Evolutionary conservation across 1,140 invertebrate genomes (phyloP).

Genomic region (Anagrus nilaparvatae): DNA sequence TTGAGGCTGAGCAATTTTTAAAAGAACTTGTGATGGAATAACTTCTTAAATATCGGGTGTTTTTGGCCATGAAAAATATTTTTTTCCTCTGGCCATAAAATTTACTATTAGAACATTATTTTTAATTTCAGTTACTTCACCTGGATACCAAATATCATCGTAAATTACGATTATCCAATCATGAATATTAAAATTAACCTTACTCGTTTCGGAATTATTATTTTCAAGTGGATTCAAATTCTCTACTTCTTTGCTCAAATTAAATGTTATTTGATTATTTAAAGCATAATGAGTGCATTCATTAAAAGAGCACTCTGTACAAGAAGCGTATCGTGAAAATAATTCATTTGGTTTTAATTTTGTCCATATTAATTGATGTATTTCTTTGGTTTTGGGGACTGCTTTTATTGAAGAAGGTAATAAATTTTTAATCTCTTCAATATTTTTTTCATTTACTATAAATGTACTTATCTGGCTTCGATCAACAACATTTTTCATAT

Average conservation of each 20-base stretch:
- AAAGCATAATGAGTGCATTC: not conserved
- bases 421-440: slow-evolving; percentile 8
- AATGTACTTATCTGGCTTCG: slow-evolving; percentile 8
- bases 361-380: slow-evolving; percentile 15
- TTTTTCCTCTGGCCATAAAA: not conserved
- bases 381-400: slow-evolving; percentile 10
- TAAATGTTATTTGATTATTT: not conserved
- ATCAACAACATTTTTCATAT: slow-evolving; percentile 10
- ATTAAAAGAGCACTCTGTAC: not conserved
- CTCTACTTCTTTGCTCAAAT: not conserved
- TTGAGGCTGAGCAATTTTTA: no score
- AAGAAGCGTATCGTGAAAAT: not conserved
- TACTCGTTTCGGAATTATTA: not conserved
- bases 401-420: slow-evolving; percentile 2
- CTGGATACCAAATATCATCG: not conserved
- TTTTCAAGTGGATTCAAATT: not conserved
- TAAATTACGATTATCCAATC: not conserved
- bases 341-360: slow-evolving; percentile 3
- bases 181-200: not conserved
- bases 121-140: not conserved
- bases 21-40: no score
- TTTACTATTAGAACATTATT: not conserved
- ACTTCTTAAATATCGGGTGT: no score
- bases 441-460: slow-evolving; percentile 3
- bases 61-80: not conserved